These are phyloP conservation scores for Ericerus pela DNA, from an alignment of 1,140 invertebrate genomes.

Conservation along the genomic window DNA sequence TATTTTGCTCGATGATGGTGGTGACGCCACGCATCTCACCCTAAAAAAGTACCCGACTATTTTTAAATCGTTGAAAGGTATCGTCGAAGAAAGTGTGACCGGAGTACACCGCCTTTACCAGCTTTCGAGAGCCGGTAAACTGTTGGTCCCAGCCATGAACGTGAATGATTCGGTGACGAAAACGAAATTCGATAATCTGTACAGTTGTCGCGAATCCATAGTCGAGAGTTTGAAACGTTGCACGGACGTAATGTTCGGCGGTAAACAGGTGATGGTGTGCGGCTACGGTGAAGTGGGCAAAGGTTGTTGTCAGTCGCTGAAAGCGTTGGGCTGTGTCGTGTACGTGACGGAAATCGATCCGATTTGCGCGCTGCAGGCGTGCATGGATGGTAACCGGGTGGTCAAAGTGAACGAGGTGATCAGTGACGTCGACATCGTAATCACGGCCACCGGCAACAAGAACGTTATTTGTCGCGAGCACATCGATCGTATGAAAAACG, in stretches of 20 bases:
- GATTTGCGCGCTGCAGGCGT: conserved; percentile 92
- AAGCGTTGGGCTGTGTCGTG: conserved; percentile 83
- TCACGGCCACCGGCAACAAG: conserved; percentile 93
- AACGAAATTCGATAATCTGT: conserved; percentile 97
- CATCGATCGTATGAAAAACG: conserved; percentile 95
- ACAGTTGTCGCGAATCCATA: conserved; percentile 78
- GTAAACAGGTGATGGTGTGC: conserved; percentile 91
- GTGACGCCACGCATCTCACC: conserved; percentile 93
- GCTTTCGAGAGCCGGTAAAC: conserved; percentile 82
- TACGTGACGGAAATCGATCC: conserved; percentile 97
- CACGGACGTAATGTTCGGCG: conserved; percentile 96
- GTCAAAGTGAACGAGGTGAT: conserved; percentile 92
- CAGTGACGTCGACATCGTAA: conserved; percentile 80
- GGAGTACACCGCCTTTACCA: conserved; percentile 94
- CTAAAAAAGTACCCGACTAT: conserved; percentile 89
- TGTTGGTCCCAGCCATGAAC: conserved; percentile 97
- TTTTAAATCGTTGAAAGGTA: conserved; percentile 92
- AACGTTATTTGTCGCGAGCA: conserved; percentile 88
- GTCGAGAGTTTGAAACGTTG: conserved; percentile 85
- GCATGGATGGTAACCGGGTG: conserved; percentile 94
- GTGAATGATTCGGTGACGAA: conserved; percentile 98
- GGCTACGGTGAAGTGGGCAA: conserved; percentile 98
- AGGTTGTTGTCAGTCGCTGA: conserved; percentile 87
- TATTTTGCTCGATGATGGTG: conserved; percentile 96
- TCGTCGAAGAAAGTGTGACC: conserved; percentile 95